These are phyloP conservation scores for Rhagium mordax DNA, from an alignment of 2,888 invertebrate species.

Conservation along the genomic window DNA sequence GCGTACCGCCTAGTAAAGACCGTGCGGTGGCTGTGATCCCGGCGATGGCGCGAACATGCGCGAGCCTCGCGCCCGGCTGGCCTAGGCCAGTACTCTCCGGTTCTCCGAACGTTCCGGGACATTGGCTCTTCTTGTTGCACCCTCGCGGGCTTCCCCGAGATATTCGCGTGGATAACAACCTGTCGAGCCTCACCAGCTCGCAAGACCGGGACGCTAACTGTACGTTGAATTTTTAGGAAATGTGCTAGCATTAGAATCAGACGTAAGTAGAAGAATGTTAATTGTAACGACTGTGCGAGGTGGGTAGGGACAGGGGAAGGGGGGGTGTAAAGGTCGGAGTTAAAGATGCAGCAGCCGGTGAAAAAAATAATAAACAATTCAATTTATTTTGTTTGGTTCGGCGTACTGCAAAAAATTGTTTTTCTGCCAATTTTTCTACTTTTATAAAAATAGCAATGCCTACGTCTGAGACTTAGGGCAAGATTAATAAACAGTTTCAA, in stretches of 20 bases:
- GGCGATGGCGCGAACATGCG: constrained; percentile 50
- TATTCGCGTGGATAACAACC: constrained; percentile 43
- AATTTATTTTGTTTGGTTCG: too few species aligned
- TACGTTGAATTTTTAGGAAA: background rate
- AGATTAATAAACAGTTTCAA: too few species aligned
- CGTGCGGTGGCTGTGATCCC: constrained; percentile 34
- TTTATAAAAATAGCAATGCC: too few species aligned
- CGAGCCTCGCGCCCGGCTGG: constrained; percentile 54
- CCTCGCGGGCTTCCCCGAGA: constrained; percentile 39
- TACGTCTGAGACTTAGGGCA: too few species aligned
- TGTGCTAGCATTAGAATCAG: background rate
- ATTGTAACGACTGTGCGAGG: background rate
- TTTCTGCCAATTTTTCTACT: too few species aligned
- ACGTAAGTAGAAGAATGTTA: background rate
- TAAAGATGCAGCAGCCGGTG: background rate
- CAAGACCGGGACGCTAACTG: background rate
- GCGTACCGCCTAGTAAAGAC: constrained; percentile 20
- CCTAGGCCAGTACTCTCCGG: constrained; percentile 60
- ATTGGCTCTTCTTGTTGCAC: constrained; percentile 5
- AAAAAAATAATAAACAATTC: background rate
- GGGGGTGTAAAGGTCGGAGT: background rate
- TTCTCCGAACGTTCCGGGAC: constrained; percentile 51
- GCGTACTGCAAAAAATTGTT: too few species aligned
- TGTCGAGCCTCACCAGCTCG: constrained; percentile 40
- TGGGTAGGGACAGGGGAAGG: background rate